Evolutionary conservation across 2,888 invertebrate species (phyloP), one percentile per base, ranked within the genome.

Genomic region (Agapetus fuscipes): DNA sequence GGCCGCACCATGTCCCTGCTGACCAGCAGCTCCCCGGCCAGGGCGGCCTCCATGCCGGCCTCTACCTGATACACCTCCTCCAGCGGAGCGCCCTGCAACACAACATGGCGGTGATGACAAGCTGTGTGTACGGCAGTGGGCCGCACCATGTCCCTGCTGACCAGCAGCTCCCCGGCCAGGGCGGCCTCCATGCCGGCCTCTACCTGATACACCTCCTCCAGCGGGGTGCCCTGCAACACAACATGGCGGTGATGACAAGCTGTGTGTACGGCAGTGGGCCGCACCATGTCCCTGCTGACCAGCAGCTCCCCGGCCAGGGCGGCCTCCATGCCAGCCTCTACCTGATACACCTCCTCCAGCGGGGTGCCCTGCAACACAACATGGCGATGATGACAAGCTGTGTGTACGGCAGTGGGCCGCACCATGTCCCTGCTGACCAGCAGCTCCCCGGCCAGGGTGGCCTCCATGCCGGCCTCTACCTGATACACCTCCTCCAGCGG

Each of bases 381-480:
- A n/a, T n/a, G n/a, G n/a, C n/a, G n/a, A n/a, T n/a, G n/a, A n/a
- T n/a, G n/a, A n/a, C n/a, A n/a, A n/a, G n/a, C n/a, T n/a, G n/a
- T n/a, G n/a, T n/a, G n/a, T n/a, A n/a, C n/a, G 12, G 44, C 41
- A 2, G 41, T 33, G n/a, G 43, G 39, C 7, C 76, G 67, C 33
- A 71, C 66, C 47, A 66, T 61, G 36, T 61, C 64, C 1, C 76
- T 73, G 5, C 76, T 76, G 11, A 81, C 79, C 39, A 80, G 74
- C 39, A 81, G 39, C 16, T 47, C 47, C 9, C 37, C 76, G 43
- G 80, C 83, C 31, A 78, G 65, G 48, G 77, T 71, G 6, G 76
- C 74, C 2, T 72, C 62, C 58, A 80, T 66, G 52, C 78, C 78
- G 53, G 80, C 76, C 44, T 79, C 71, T 6, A 83, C 77, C 54